phyloP scores from a whole-genome alignment of 2,797 vertebrate genomes.

The Loriculus beryllinus region DNA sequence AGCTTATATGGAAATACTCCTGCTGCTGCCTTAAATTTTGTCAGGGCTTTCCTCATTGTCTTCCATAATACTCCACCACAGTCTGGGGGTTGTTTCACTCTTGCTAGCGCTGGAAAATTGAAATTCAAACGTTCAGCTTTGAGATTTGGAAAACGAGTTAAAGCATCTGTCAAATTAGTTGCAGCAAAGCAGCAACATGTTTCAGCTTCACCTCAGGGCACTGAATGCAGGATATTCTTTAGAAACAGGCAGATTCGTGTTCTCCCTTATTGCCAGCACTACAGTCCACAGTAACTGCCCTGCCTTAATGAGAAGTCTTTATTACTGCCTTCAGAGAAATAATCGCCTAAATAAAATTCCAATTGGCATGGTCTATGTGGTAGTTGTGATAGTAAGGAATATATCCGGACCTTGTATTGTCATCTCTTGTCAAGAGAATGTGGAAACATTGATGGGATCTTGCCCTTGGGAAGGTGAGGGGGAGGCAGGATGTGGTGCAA shows the following conservation, averaged over 20 bases:
- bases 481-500: not conserved
- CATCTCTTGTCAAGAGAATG: not conserved
- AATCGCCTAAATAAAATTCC: too few relatives aligned
- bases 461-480: accelerated
- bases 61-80: not conserved
- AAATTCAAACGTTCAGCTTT: not conserved
- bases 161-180: not conserved
- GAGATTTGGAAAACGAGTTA: not conserved
- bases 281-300: accelerated
- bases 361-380: accelerated
- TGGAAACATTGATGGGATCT: accelerated
- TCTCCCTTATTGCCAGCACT: accelerated
- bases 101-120: not conserved
- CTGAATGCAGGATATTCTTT: not conserved
- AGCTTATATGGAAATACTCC: not conserved
- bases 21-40: not conserved
- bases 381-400: not conserved
- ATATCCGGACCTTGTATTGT: not conserved
- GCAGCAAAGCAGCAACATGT: not conserved
- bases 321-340: not conserved
- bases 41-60: not conserved
- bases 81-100: not conserved
- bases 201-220: not conserved
- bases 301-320: not conserved
- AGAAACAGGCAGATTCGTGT: not conserved